Evolutionary conservation across 2,888 invertebrate species (phyloP).

Genomic region (Helobdella robusta): DNA sequence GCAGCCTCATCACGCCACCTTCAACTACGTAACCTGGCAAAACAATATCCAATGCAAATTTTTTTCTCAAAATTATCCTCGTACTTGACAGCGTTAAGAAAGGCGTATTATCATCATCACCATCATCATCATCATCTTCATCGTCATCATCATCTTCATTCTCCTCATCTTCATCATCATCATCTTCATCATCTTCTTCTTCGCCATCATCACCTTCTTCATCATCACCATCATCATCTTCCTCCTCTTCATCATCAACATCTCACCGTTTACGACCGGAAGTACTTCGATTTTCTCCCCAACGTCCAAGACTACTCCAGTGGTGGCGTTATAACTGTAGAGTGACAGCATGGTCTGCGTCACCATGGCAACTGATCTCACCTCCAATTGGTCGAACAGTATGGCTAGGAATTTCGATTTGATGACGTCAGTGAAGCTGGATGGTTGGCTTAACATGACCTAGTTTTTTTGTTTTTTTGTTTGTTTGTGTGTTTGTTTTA

Average conservation of each 20-base stretch:
- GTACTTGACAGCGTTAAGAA: no score
- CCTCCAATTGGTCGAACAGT: slow-evolving; percentile 49
- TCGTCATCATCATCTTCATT: no score
- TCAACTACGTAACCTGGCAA: slow-evolving; percentile 49
- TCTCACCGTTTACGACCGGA: slow-evolving; percentile 55
- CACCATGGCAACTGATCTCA: slow-evolving; percentile 52
- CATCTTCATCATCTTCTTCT: no score
- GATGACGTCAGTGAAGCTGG: slow-evolving; percentile 49
- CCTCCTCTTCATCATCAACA: neutral
- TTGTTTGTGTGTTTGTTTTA: no score
- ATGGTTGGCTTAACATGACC: slow-evolving; percentile 52
- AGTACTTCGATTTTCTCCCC: slow-evolving; percentile 56
- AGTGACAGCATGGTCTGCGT: slow-evolving; percentile 55
- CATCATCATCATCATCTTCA: no score
- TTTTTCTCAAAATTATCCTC: no score
- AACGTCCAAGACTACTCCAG: slow-evolving; percentile 57
- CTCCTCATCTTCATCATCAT: no score
- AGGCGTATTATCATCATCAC: no score
- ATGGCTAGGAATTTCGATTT: slow-evolving; percentile 50
- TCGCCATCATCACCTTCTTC: no score
- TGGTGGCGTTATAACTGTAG: slow-evolving; percentile 56
- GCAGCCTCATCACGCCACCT: slow-evolving; percentile 53
- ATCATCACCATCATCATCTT: neutral
- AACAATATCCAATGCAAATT: no score
- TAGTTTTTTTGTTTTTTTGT: no score